phyloP scores from a whole-genome alignment of 1,140 invertebrate species.

The Galendromus occidentalis region DNA sequence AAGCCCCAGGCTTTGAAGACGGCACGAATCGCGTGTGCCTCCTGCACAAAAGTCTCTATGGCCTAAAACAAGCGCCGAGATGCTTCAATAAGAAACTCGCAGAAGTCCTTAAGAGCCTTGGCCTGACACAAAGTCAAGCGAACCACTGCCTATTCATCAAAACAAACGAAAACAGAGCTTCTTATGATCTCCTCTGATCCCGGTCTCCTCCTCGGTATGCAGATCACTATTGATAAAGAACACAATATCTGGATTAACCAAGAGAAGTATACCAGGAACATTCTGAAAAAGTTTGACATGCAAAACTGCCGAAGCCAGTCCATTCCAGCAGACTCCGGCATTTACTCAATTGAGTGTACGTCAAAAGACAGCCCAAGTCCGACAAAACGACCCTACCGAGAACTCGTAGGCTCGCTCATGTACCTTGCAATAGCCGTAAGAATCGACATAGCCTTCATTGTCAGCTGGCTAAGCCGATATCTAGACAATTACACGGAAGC shows the following conservation, averaged over 20 bases:
- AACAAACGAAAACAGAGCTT: too few relatives aligned
- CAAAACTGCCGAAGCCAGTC: neutral
- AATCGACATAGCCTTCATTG: neutral
- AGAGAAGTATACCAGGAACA: neutral
- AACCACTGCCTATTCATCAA: constrained; percentile 13
- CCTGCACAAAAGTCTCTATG: too few relatives aligned
- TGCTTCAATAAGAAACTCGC: too few relatives aligned
- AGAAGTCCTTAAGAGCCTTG: constrained; percentile 19
- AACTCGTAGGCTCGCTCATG: neutral
- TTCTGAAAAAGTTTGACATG: neutral
- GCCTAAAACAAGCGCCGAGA: constrained; percentile 23
- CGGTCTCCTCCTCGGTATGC: neutral
- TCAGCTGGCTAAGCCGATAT: neutral
- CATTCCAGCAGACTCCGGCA: neutral
- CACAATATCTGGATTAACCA: neutral
- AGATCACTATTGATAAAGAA: neutral
- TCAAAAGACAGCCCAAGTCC: neutral
- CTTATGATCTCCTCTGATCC: too few relatives aligned
- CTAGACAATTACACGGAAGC: neutral
- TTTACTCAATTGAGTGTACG: too few relatives aligned
- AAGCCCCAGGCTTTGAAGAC: too few relatives aligned
- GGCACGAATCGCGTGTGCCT: too few relatives aligned
- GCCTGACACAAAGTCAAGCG: constrained; percentile 11
- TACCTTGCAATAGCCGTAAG: neutral
- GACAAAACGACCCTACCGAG: neutral